A percentile compares a stretch with the other conserved stretches of the same genome.
Conservation (phyloP, 1,140 invertebrate species). For the Trissolcus basalis region DNA sequence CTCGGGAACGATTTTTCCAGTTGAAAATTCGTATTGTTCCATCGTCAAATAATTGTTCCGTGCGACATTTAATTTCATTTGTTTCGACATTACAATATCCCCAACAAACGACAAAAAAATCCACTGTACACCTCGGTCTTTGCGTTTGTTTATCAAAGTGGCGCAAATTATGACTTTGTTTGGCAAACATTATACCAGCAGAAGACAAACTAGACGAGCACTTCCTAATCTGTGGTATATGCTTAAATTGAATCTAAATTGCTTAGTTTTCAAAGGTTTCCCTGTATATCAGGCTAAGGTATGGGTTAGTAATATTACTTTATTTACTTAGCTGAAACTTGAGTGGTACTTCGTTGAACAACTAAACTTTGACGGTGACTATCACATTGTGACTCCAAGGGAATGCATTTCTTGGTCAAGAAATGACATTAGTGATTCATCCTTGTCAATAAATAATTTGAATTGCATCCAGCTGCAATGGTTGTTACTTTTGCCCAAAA, state of each 20-base stretch:
- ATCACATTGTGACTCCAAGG: constrained; percentile 11
- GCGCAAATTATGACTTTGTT: constrained; percentile 29
- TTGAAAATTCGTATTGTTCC: background rate
- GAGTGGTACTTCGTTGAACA: constrained; percentile 31
- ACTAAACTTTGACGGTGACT: constrained; percentile 36
- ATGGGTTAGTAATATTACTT: constrained; percentile 39
- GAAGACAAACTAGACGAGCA: constrained; percentile 14
- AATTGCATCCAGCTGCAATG: too few relatives aligned
- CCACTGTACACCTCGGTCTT: background rate
- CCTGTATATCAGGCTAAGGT: constrained; percentile 15
- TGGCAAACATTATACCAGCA: constrained; percentile 21
- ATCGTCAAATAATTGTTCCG: background rate
- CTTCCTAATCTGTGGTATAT: constrained; percentile 33
- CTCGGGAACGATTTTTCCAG: background rate
- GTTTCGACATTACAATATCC: background rate
- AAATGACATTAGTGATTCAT: too few relatives aligned
- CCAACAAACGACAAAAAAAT: too few relatives aligned
- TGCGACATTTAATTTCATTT: background rate
- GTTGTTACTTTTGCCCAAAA: too few relatives aligned
- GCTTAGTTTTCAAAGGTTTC: constrained; percentile 45
- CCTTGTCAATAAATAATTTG: too few relatives aligned
- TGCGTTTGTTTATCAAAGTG: background rate
- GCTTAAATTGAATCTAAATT: constrained; percentile 43
- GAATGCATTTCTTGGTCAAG: too few relatives aligned
- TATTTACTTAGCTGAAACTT: constrained; percentile 41